Evolutionary conservation across 2,797 vertebrate genomes (phyloP).

Genomic region (Phalanger gymnotis): DNA sequence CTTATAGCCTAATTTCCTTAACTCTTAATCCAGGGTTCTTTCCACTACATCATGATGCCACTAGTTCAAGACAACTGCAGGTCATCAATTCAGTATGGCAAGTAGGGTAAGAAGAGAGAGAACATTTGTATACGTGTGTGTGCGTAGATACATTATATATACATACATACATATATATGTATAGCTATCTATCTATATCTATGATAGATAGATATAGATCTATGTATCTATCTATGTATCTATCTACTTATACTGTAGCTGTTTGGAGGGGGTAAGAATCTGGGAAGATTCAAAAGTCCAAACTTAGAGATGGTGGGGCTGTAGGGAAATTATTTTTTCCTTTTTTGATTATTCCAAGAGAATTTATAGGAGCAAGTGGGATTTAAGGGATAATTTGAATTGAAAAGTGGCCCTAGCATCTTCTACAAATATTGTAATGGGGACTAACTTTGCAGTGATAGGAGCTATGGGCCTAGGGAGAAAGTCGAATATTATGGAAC

Average conservation of each 20-base stretch:
- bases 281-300: not conserved
- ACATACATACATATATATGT: too few relatives aligned
- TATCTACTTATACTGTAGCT: too few relatives aligned
- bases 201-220: too few relatives aligned
- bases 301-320: not conserved
- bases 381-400: not conserved
- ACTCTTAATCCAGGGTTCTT: not conserved
- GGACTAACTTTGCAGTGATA: not conserved
- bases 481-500: not conserved
- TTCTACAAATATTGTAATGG: not conserved
- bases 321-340: not conserved
- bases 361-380: not conserved
- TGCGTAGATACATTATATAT: too few relatives aligned
- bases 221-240: too few relatives aligned
- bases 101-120: not conserved
- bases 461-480: not conserved
- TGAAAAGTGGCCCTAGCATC: not conserved
- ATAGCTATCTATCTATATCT: too few relatives aligned
- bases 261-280: not conserved
- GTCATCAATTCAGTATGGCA: not conserved
- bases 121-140: too few relatives aligned
- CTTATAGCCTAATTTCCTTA: not conserved
- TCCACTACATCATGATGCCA: not conserved
- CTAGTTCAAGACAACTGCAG: not conserved
- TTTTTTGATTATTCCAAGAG: not conserved